Conservation (phyloP, 2,888 invertebrate genomes). For the Elmis aenea region DNA sequence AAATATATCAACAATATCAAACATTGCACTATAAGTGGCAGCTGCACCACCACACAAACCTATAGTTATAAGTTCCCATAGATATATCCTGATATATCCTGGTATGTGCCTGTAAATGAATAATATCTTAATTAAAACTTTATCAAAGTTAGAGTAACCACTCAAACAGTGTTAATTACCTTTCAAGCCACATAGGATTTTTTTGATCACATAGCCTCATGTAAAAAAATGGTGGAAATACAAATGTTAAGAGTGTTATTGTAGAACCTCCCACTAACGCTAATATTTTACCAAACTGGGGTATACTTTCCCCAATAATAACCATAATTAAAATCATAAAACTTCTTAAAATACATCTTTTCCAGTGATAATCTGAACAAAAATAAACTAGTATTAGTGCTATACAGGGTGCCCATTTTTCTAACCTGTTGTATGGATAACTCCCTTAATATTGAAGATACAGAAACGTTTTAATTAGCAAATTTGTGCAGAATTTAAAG, state of each 20-base stretch:
- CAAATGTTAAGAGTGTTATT: constrained; percentile 61
- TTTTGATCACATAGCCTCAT: constrained; percentile 53
- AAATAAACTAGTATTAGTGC: background rate
- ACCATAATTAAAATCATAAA: constrained; percentile 55
- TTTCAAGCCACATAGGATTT: constrained; percentile 45
- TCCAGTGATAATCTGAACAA: constrained; percentile 55
- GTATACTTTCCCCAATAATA: constrained; percentile 63
- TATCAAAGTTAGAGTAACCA: no score
- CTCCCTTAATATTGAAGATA: no score
- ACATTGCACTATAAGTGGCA: constrained; percentile 58
- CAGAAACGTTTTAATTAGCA: no score
- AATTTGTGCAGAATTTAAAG: no score
- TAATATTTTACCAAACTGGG: constrained; percentile 64
- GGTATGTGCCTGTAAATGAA: constrained; percentile 51
- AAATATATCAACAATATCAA: constrained; percentile 52
- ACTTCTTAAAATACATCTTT: constrained; percentile 55
- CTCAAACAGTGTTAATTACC: constrained; percentile 34
- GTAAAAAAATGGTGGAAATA: constrained; percentile 65
- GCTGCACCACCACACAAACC: constrained; percentile 57
- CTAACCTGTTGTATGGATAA: no score
- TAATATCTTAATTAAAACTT: background rate
- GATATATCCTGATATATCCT: constrained; percentile 54
- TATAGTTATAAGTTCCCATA: constrained; percentile 57
- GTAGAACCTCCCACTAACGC: constrained; percentile 68
- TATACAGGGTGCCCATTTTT: no score